These are phyloP conservation scores for Sceliomorpha sp. DNA, from an alignment of 2,888 invertebrate genomes.

Conservation along the genomic window DNA sequence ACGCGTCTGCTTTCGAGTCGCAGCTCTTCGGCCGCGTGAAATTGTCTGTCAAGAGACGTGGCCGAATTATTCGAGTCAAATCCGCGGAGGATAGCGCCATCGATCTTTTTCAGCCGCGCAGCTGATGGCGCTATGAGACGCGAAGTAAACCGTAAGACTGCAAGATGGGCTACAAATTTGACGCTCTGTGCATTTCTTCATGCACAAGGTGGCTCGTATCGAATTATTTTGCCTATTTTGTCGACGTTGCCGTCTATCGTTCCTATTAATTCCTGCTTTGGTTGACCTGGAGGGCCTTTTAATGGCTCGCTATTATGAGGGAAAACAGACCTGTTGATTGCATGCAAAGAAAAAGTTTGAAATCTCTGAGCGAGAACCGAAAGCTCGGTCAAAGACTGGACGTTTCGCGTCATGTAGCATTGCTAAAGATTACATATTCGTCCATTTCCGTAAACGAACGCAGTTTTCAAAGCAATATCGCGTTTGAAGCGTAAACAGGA, in stretches of 20 bases:
- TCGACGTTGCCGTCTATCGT: too few relatives aligned
- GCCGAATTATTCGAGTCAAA: slow-evolving; percentile 22
- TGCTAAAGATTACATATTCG: too few relatives aligned
- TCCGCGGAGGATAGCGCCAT: slow-evolving; percentile 24
- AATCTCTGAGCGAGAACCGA: background rate
- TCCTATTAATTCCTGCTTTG: too few relatives aligned
- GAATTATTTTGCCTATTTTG: too few relatives aligned
- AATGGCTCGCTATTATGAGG: too few relatives aligned
- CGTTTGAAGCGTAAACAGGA: too few relatives aligned
- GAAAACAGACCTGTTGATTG: slow-evolving; percentile 11
- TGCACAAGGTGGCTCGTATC: too few relatives aligned
- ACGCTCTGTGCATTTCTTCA: too few relatives aligned
- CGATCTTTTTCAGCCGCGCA: slow-evolving; percentile 23
- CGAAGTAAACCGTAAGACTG: slow-evolving; percentile 6
- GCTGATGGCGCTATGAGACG: background rate
- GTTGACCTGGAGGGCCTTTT: too few relatives aligned
- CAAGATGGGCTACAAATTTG: too few relatives aligned
- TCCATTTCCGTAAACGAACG: too few relatives aligned
- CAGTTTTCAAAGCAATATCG: too few relatives aligned
- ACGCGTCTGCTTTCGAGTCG: slow-evolving; percentile 20
- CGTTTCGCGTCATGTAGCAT: background rate
- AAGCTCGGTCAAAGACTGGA: background rate
- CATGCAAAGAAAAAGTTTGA: background rate
- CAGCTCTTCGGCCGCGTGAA: slow-evolving; percentile 39
- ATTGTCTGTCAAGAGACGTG: slow-evolving; percentile 37